Base-by-base conservation (phyloP, 2,888 invertebrate genomes). In the Drosophila neotestacea region DNA sequence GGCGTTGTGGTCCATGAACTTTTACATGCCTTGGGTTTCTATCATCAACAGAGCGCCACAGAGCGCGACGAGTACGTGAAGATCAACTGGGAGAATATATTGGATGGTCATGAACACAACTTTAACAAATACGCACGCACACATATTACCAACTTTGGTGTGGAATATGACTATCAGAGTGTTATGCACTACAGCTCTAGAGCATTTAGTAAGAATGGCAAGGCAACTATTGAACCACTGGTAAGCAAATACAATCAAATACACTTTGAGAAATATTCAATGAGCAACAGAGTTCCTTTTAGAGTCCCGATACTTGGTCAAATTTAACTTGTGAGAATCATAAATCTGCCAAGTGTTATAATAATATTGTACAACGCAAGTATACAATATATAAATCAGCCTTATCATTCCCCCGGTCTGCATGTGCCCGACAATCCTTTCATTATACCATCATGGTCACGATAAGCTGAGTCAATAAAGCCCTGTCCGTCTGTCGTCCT, bases 41-140 rank as follows among this genome's bases (percentile, higher is more conserved):
- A 95, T 90, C 97, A 97, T 88, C 97, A 97, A 93, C 97, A 97
- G 90, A 96, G 95, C 86, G 94, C 96, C 27, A 94, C 95, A 13
- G 95, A 97, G 91, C 94, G 97, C 73, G 96, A 97, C 88, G 94
- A 95, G 1, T 96, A 94, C 90, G 95, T 97, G 1, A 94, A 94
- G 74, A 96, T 97, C 76, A 92, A 95, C 54, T 96, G 95, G 95
- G 94, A 95, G 46, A 96, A 97, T 88, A 96, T 93, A 48, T 69
- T 88, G 5, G 77, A 91, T 89, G 94, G 93, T 1, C 93, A 92
- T 63, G 93, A 93, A 65, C 93, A 94, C 72, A 94, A 95, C 81
- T 94, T 96, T 84, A 94, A 94, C 44, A 96, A 95, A 85, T 95
- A 96, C 84, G 94, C 94, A 6, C 93, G 93, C n/a, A 93, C 94